phyloP scores from a whole-genome alignment of 2,888 invertebrate species.

The Drosophila nr. fundita region DNA sequence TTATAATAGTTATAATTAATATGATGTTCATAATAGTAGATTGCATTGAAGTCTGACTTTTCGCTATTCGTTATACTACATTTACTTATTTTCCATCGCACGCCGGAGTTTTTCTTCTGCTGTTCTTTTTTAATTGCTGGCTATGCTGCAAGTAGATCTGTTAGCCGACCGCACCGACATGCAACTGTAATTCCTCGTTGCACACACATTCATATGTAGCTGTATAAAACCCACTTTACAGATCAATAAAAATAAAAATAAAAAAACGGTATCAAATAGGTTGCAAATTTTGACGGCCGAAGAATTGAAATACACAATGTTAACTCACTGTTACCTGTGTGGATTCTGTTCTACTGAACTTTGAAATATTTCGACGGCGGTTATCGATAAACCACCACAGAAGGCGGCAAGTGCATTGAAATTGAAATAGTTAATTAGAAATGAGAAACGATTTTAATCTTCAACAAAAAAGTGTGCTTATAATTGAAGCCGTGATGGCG shows the following conservation, averaged over 20 bases:
- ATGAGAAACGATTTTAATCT: too few relatives aligned
- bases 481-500: too few relatives aligned
- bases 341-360: background rate
- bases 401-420: too few relatives aligned
- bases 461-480: too few relatives aligned
- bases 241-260: background rate
- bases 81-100: background rate
- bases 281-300: background rate
- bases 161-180: background rate
- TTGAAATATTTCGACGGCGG: too few relatives aligned
- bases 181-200: background rate
- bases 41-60: background rate
- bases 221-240: background rate
- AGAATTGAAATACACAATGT: background rate
- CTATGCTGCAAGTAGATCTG: background rate
- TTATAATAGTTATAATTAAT: background rate
- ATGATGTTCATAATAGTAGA: background rate
- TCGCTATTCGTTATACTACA: background rate
- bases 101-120: too few relatives aligned
- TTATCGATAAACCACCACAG: too few relatives aligned
- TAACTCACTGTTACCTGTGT: background rate
- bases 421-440: too few relatives aligned
- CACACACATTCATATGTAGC: background rate
- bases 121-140: background rate
- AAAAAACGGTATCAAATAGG: too few relatives aligned